Base-by-base conservation (phyloP, 2,888 invertebrate species). In the Zelleria hepariella region DNA sequence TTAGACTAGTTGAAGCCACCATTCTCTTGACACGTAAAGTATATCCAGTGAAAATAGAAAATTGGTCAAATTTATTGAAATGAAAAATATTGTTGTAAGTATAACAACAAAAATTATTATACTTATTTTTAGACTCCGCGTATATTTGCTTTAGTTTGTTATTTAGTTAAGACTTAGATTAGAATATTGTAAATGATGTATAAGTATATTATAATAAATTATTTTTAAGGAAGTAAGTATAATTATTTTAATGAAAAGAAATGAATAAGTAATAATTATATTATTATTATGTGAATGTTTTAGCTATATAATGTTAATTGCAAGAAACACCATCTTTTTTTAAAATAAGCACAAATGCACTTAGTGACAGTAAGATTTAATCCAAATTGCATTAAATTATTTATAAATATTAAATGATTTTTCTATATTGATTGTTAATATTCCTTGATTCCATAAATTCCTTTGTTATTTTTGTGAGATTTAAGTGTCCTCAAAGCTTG, bases 81-180 rank as follows among this genome's bases (percentile, higher is more conserved):
- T 76, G 75, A 75, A n/a, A n/a, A n/a, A n/a, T 78, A 77, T 74
- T 75, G 68, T 69, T 72, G 68, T 73, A 71, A n/a, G n/a, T 61
- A 67, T 71, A 68, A 67, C 74, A 67, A 65, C 66, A 72, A 75
- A 68, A 75, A 72, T 76, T 75, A 73, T 76, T 75, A 73, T 68
- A 72, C 71, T 78, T 80, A 82, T 81, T 82, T 83, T 82, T 81
- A 80, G 82, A 82, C 73, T 74, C 74, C 62, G 75, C 71, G 74
- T 81, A 77, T 80, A 77, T 78, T 72, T 75, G 75, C 71, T 75
- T 54, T 26, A 47, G 26, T 47, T 24, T 20, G 15, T 55, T 27
- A 48, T 49, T 25, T 59, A 20, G 54, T 55, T 48, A 32, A 23
- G 20, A 57, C 24, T 32, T 10, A 26, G n/a, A 47, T 24, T 32